Evolutionary conservation across 2,888 invertebrate species (phyloP), one percentile per base, ranked within the genome.

Genomic region (Schizaphis graminum): DNA sequence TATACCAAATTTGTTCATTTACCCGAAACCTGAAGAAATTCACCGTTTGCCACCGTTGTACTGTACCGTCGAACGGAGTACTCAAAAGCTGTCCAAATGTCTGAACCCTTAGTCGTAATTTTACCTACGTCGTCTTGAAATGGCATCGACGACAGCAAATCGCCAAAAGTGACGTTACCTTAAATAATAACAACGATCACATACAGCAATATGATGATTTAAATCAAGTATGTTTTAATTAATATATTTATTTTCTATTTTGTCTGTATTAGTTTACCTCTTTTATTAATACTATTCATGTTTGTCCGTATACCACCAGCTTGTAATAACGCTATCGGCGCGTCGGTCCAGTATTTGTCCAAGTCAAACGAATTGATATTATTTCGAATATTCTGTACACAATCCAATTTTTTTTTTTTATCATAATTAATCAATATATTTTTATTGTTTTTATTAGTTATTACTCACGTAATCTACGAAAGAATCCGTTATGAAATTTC

Each of bases 401-500:
- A 8, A 35, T 21, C 77, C 35, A 21, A 35, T 35, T 35, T 35
- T 35, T 21, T 35, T 35, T 35, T 77, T 77, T 77, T 2, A 77
- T 0, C 7, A 35, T 21, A 7, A 35, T 16, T 67, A 35, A 67
- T 35, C 53, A 16, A 16, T 16, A 53, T 21, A 77, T 35, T 35
- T 35, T 35, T 21, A 21, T 21, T 53, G 5, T 5, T 53, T 21
- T 53, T 53, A 53, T 49, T 49, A 49, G 49, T 44, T 16, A n/a
- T 35, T 44, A 95, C 96, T 96, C 95, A 96, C 96, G 95, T 97
- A 97, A 95, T 97, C 96, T 1, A 98, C 96, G 96, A 98, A 97
- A 0, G 98, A 97, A 95, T 98, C 98, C 0, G 98, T 96, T 93
- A 98, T 96, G 47, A 98, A 96, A 96, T 98, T 98, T 7, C 98